A percentile compares a stretch with the other conserved stretches of the same genome.
phyloP scores from a whole-genome alignment of 2,797 vertebrate genomes.

The Trematocara caparti region DNA sequence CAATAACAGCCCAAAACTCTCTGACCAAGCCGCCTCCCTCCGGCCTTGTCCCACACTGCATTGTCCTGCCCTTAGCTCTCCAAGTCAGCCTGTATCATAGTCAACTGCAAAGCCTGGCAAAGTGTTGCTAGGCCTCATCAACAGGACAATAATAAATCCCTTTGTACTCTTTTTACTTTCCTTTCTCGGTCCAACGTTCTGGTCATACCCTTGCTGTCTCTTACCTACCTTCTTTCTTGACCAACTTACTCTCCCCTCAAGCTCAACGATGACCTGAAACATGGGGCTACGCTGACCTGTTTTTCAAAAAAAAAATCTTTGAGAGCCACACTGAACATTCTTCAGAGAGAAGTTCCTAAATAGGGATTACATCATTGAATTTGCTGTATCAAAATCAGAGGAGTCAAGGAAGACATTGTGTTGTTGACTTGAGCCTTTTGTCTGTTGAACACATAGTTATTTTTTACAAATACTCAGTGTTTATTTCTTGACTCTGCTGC shows the following conservation, averaged over 20 bases:
- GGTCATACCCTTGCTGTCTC: conserved; percentile 30
- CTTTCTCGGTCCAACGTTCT: conserved; percentile 8
- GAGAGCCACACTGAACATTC: conserved; percentile 53
- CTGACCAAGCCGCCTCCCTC: neutral
- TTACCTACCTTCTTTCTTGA: conserved; percentile 8
- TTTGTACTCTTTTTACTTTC: conserved; percentile 59
- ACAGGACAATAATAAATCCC: conserved; percentile 64
- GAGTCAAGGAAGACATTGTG: conserved; percentile 38
- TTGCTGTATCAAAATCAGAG: conserved; percentile 49
- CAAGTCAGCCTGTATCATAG: conserved; percentile 51
- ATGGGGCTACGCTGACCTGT: conserved; percentile 48
- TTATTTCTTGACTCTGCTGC: conserved; percentile 56
- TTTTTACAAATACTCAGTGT: conserved; percentile 50
- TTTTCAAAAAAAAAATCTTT: conserved; percentile 35
- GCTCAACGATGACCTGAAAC: conserved; percentile 52
- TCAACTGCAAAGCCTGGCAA: conserved; percentile 56
- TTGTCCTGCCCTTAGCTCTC: conserved; percentile 12
- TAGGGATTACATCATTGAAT: conserved; percentile 57
- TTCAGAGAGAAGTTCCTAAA: conserved; percentile 60
- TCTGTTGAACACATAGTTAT: conserved; percentile 40
- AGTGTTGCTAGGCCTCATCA: conserved; percentile 41
- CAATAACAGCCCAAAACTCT: conserved; percentile 7
- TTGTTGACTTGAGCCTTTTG: conserved; percentile 56
- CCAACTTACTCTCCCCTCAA: conserved; percentile 26
- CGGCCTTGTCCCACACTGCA: neutral